These are phyloP conservation scores for Tachysurus vachellii DNA, from an alignment of 2,113 vertebrate species.

Conservation along the genomic window DNA sequence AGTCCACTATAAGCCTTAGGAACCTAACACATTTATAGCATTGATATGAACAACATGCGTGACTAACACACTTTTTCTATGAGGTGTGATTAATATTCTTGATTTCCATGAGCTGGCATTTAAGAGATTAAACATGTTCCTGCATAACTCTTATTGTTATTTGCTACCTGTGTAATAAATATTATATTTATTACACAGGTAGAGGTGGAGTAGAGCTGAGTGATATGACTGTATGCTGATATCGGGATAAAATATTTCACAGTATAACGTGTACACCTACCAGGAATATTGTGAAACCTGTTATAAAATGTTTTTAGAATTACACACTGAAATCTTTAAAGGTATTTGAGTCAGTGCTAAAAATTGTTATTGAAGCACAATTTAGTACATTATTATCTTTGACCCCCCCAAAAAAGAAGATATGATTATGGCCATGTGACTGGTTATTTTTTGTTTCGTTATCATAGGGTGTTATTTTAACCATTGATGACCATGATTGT, in stretches of 20 bases:
- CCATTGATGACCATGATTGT: neutral
- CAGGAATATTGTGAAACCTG: neutral
- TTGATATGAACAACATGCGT: neutral
- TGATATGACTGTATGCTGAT: neutral
- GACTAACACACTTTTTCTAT: neutral
- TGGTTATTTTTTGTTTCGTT: neutral
- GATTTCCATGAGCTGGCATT: neutral
- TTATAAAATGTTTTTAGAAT: neutral
- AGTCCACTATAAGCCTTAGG: neutral
- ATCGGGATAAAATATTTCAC: neutral
- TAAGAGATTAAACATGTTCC: neutral
- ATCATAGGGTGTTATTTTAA: neutral
- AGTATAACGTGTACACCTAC: neutral
- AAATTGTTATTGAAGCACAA: neutral
- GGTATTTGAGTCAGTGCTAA: neutral
- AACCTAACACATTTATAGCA: neutral
- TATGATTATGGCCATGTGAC: neutral
- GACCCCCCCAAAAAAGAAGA: neutral
- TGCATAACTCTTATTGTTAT: neutral
- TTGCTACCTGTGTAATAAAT: constrained; percentile 4
- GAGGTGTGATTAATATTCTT: neutral
- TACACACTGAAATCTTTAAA: neutral
- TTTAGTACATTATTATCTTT: neutral
- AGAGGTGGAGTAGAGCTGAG: neutral
- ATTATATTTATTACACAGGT: too few relatives aligned